Conservation (phyloP, 2,113 vertebrate species). For the Morphnarchus princeps region DNA sequence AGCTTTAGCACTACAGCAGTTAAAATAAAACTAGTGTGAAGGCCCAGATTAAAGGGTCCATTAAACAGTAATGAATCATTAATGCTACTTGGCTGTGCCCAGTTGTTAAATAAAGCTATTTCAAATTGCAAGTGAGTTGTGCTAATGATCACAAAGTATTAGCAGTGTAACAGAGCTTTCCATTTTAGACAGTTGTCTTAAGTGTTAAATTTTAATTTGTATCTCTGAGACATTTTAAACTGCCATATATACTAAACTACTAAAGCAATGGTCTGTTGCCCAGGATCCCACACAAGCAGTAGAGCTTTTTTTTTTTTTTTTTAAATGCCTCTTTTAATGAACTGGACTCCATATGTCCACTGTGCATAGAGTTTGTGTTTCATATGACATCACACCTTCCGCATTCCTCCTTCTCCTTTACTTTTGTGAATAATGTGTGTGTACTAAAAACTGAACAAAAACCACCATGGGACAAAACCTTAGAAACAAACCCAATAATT, state of each 20-base stretch:
- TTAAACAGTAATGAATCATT: slow-evolving; percentile 19
- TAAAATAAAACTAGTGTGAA: slow-evolving; percentile 9
- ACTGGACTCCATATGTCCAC: background rate
- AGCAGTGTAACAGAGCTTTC: background rate
- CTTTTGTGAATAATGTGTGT: background rate
- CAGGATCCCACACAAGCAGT: background rate
- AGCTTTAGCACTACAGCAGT: background rate
- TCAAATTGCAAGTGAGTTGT: background rate
- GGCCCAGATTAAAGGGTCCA: background rate
- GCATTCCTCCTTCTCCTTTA: background rate
- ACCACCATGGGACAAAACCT: background rate
- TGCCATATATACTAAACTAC: background rate
- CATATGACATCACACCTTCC: background rate
- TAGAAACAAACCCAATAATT: background rate
- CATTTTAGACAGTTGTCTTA: background rate
- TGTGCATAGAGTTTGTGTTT: background rate
- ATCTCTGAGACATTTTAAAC: background rate
- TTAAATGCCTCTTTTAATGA: background rate
- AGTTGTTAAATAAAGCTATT: background rate
- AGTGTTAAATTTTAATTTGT: background rate
- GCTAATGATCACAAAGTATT: background rate
- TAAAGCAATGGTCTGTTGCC: background rate
- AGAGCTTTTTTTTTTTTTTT: background rate
- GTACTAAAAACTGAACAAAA: background rate
- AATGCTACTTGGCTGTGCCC: background rate